phyloP scores from a whole-genome alignment of 2,113 vertebrate genomes.

The Phaethon lepturus region DNA sequence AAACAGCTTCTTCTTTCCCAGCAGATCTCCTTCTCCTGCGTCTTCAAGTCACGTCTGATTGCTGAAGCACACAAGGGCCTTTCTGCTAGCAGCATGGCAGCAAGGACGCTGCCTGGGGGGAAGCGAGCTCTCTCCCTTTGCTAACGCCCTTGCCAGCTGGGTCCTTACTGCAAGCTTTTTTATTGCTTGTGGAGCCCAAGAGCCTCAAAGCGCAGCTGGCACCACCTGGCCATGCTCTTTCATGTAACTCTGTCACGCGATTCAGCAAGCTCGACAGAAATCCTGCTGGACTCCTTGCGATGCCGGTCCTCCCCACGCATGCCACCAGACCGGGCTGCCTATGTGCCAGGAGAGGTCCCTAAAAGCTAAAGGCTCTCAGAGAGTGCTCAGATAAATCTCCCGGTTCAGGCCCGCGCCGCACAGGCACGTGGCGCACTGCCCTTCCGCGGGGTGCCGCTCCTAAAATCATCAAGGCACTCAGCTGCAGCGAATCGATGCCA shows the following conservation, averaged over 20 bases:
- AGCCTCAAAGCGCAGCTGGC: neutral
- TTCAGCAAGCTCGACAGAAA: neutral
- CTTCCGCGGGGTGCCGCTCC: neutral
- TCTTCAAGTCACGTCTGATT: neutral
- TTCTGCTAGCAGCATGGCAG: neutral
- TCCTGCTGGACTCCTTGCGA: neutral
- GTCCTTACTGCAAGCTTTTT: neutral
- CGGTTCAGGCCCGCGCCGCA: neutral
- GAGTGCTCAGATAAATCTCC: neutral
- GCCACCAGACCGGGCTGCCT: neutral
- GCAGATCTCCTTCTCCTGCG: conserved; percentile 1
- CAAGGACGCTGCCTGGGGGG: fast-evolving
- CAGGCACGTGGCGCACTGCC: neutral
- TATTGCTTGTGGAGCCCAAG: neutral
- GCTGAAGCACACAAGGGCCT: neutral
- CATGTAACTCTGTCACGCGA: neutral
- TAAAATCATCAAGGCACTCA: neutral
- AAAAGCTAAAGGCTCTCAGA: neutral
- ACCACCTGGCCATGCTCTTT: neutral
- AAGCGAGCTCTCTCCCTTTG: neutral
- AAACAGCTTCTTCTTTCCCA: conserved; percentile 57
- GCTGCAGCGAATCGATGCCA: neutral
- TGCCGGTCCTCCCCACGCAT: neutral
- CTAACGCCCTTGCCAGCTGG: neutral
- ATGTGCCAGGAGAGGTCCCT: neutral